Conservation (phyloP, 2,113 vertebrate species). For the Mustelus asterias region DNA sequence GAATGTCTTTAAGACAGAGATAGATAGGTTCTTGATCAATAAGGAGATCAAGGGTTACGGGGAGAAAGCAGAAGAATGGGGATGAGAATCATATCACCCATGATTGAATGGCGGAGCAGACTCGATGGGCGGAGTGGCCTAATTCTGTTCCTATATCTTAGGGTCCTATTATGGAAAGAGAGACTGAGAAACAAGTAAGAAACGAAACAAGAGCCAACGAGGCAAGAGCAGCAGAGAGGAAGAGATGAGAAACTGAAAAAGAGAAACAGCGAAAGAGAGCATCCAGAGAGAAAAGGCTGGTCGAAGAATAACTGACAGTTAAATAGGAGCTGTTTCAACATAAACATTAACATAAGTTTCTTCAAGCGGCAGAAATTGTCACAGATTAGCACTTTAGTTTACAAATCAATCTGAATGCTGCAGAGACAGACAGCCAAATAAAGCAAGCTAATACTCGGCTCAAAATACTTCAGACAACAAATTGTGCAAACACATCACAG, state of each 20-base stretch:
- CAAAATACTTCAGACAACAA: not conserved
- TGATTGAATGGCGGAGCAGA: no score
- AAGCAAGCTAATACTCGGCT: not conserved
- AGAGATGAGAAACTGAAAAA: not conserved
- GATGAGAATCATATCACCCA: no score
- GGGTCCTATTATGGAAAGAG: no score
- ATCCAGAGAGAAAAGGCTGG: not conserved
- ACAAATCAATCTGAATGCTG: not conserved
- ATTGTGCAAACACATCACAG: not conserved
- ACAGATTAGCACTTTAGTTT: conserved; percentile 14
- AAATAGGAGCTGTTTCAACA: not conserved
- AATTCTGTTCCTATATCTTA: no score
- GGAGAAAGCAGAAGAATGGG: no score
- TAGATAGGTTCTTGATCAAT: no score
- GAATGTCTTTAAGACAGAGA: no score
- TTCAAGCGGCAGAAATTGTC: not conserved
- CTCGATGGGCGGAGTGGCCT: no score
- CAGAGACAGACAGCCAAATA: not conserved
- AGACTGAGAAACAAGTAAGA: not conserved
- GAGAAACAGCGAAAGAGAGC: not conserved
- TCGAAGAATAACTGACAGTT: not conserved
- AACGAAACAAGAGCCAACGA: not conserved
- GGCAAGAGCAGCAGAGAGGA: not conserved
- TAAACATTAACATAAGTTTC: not conserved
- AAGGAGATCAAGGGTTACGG: no score